A percentile compares a stretch with the other conserved stretches of the same genome.
Conservation (phyloP, 2,888 invertebrate genomes). For the Oxystoma pomonae region DNA sequence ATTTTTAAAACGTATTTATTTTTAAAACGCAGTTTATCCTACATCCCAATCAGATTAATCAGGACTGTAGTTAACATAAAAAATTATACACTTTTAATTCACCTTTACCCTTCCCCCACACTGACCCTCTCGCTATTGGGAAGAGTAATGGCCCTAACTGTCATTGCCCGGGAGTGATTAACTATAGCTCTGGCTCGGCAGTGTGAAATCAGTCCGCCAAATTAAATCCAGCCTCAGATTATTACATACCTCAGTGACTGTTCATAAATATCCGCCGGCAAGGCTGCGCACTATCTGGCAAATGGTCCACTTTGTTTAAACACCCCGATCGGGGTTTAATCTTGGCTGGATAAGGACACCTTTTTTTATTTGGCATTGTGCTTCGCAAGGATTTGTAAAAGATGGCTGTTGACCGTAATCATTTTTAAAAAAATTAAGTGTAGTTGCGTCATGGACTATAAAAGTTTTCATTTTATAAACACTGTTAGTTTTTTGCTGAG, state of each 20-base stretch:
- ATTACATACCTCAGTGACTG: slow-evolving; percentile 69
- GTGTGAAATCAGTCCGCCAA: slow-evolving; percentile 69
- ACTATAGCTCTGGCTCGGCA: slow-evolving; percentile 49
- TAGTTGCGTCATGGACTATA: too few species aligned
- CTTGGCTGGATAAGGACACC: too few species aligned
- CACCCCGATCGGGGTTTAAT: too few species aligned
- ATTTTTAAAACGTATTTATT: too few species aligned
- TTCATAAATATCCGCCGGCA: slow-evolving; percentile 57
- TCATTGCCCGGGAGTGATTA: slow-evolving; percentile 42
- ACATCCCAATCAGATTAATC: too few species aligned
- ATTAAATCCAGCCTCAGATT: slow-evolving; percentile 69
- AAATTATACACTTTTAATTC: too few species aligned
- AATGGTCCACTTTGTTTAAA: neutral
- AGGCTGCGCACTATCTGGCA: neutral
- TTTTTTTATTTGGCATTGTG: too few species aligned
- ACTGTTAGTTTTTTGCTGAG: too few species aligned
- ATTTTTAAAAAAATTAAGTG: too few species aligned
- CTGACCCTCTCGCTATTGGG: slow-evolving; percentile 13
- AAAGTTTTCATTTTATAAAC: too few species aligned
- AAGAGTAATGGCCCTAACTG: slow-evolving; percentile 15
- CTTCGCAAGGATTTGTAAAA: neutral
- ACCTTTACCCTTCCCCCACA: slow-evolving; percentile 9
- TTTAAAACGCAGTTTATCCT: too few species aligned
- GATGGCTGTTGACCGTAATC: neutral
- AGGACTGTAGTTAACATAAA: too few species aligned